Percentiles rank a stretch among this genome's conserved stretches.
Evolutionary conservation across 2,888 invertebrate genomes (phyloP).

Genomic region (Pollenia griseotomentosa): DNA sequence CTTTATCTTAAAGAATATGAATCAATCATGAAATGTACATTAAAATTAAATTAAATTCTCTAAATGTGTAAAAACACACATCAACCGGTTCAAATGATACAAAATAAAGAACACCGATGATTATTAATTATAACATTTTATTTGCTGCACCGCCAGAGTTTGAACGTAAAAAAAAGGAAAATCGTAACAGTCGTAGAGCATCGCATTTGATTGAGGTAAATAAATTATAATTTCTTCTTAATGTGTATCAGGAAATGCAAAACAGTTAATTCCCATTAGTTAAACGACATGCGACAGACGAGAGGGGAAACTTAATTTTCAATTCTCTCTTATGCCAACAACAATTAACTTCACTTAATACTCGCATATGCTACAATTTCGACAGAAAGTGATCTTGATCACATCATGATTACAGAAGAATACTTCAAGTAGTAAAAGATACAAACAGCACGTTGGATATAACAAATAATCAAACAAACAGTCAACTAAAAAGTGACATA

Average conservation of each 20-base stretch:
- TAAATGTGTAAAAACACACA: constrained; percentile 19
- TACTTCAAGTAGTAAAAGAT: background rate
- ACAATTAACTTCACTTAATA: constrained; percentile 73
- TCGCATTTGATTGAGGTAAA: constrained; percentile 47
- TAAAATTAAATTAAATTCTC: constrained; percentile 29
- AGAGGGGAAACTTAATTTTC: constrained; percentile 2
- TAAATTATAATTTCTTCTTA: constrained; percentile 60
- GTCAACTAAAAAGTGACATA: constrained; percentile 29
- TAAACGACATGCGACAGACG: constrained; percentile 16
- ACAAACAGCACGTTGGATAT: background rate
- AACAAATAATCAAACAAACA: background rate
- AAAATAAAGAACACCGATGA: constrained; percentile 32
- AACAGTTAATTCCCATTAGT: constrained; percentile 64
- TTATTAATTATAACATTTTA: constrained; percentile 36
- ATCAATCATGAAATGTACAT: constrained; percentile 33
- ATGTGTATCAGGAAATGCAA: constrained; percentile 67
- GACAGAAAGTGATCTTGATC: constrained; percentile 75
- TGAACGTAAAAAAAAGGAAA: background rate
- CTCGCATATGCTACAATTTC: constrained; percentile 63
- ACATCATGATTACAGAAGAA: constrained; percentile 55
- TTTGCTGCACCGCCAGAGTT: background rate
- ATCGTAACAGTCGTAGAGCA: constrained; percentile 4
- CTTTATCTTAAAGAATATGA: constrained; percentile 28
- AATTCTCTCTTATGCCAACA: constrained; percentile 62
- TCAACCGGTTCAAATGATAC: constrained; percentile 23